Percentiles rank a stretch among this genome's conserved stretches.
phyloP scores from a whole-genome alignment of 1,140 invertebrate genomes.

The Drosophila setifemur region DNA sequence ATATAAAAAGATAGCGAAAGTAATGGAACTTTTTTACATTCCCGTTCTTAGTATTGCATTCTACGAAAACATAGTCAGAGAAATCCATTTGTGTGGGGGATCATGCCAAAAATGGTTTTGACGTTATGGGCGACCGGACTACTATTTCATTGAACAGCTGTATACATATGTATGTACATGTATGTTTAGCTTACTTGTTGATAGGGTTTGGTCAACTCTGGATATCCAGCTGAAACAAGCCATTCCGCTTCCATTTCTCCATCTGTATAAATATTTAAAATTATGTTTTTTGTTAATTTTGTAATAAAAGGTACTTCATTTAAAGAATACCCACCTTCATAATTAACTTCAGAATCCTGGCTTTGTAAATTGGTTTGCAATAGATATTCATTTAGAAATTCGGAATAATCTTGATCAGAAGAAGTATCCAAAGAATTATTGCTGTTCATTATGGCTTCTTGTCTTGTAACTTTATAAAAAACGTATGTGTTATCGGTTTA shows the following conservation, averaged over 20 bases:
- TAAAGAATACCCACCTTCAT: slow-evolving; percentile 61
- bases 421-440: slow-evolving; percentile 63
- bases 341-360: slow-evolving; percentile 72
- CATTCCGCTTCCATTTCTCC: slow-evolving; percentile 82
- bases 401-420: slow-evolving; percentile 76
- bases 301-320: background rate
- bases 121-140: too few relatives aligned
- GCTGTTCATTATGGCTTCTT: slow-evolving; percentile 54
- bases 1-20: too few relatives aligned
- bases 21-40: too few relatives aligned
- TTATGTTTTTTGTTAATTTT: background rate
- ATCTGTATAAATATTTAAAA: slow-evolving; percentile 43
- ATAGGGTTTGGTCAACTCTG: slow-evolving; percentile 80
- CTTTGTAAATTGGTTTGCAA: slow-evolving; percentile 65
- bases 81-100: too few relatives aligned
- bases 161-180: too few relatives aligned
- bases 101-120: too few relatives aligned
- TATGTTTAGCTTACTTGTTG: slow-evolving; percentile 62
- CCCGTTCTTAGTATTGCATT: too few relatives aligned
- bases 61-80: too few relatives aligned
- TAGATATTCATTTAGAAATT: slow-evolving; percentile 79
- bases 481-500: too few relatives aligned
- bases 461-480: slow-evolving; percentile 19
- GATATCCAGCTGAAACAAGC: slow-evolving; percentile 76
- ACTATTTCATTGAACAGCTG: too few relatives aligned